Percentiles rank a stretch among this genome's conserved stretches.
Evolutionary conservation across 2,113 vertebrate species (phyloP).

Genomic region (Zeus faber): DNA sequence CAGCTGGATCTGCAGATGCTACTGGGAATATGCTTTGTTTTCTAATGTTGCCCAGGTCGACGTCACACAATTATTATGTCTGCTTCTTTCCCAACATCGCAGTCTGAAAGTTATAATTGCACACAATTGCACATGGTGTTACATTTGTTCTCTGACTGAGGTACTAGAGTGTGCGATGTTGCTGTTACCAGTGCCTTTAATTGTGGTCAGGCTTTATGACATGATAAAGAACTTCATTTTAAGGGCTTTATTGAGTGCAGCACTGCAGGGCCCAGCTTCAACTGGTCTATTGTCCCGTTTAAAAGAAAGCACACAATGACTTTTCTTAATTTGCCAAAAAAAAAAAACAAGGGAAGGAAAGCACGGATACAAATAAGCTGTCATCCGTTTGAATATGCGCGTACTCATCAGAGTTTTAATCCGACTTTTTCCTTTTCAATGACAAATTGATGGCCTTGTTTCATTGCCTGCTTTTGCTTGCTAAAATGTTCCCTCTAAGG

Average conservation of each 20-base stretch:
- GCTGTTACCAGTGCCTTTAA: too few species aligned
- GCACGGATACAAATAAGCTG: too few species aligned
- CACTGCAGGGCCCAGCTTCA: constrained; percentile 3
- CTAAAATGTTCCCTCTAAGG: too few species aligned
- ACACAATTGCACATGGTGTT: constrained; percentile 22
- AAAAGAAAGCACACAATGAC: too few species aligned
- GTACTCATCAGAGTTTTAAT: too few species aligned
- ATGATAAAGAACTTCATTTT: constrained; percentile 12
- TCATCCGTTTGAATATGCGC: too few species aligned
- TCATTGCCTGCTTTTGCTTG: too few species aligned
- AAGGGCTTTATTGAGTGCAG: constrained; percentile 20
- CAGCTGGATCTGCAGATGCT: constrained; percentile 45
- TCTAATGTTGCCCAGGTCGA: constrained; percentile 42
- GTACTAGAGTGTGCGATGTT: constrained; percentile 23
- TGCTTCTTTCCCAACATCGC: constrained; percentile 32
- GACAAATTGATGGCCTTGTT: too few species aligned
- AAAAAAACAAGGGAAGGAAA: too few species aligned
- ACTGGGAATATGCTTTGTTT: constrained; percentile 50
- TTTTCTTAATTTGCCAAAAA: too few species aligned
- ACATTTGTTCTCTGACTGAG: constrained; percentile 32
- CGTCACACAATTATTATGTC: constrained; percentile 46
- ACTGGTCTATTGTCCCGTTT: too few species aligned
- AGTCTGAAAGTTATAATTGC: constrained; percentile 32
- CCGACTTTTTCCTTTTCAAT: too few species aligned
- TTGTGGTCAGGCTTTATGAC: constrained; percentile 37